A percentile compares a stretch with the other conserved stretches of the same genome.
Conservation (phyloP, 2,113 vertebrate genomes). For the Hyla sarda region DNA sequence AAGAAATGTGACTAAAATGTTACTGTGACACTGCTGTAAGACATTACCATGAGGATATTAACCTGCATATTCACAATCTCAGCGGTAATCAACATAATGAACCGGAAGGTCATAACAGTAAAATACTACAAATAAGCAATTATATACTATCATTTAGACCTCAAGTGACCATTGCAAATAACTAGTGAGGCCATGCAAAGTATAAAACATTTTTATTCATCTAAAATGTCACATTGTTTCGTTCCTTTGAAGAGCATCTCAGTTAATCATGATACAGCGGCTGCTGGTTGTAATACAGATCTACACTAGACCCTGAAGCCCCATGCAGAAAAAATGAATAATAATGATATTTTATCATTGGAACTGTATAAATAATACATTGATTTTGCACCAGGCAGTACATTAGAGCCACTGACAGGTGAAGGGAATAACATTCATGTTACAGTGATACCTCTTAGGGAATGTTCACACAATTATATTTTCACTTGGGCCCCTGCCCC, state of each 20-base stretch:
- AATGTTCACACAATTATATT: no score
- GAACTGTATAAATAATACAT: no score
- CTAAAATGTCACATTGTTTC: background rate
- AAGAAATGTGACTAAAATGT: background rate
- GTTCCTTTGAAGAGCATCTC: background rate
- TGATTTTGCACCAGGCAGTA: no score
- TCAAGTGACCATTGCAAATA: background rate
- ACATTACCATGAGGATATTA: background rate
- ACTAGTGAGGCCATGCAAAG: background rate
- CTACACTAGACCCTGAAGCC: no score
- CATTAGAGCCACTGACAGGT: background rate
- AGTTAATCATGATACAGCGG: background rate
- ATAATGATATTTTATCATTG: no score
- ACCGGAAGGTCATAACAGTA: background rate
- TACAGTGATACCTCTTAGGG: no score
- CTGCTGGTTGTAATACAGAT: background rate
- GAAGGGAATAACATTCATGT: no score
- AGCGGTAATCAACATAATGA: background rate
- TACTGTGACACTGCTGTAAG: background rate
- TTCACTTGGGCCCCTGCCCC: no score
- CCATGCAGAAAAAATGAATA: background rate
- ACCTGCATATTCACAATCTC: background rate
- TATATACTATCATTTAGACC: background rate
- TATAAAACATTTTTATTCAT: background rate
- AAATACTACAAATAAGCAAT: slow-evolving; percentile 24